Base-by-base conservation (phyloP, 2,888 invertebrate genomes). In the Drosophila aldrichi region DNA sequence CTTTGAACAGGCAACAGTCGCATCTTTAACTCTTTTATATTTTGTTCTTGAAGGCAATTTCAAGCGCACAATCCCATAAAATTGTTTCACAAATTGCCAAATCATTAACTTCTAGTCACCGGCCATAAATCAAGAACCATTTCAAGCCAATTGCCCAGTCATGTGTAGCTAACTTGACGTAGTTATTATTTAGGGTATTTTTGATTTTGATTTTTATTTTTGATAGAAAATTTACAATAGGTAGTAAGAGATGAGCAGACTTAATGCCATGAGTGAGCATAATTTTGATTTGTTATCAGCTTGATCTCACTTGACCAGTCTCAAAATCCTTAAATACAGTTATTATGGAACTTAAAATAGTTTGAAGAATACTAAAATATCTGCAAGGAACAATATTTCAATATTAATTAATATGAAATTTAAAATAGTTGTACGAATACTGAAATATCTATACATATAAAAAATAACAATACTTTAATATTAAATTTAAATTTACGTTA, bases 171-270 rank as follows among this genome's bases (percentile, higher is more conserved):
- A 29, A 29, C 14, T 9, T n/a, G 18, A 2, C 32, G 14, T 18
- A 49, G 14, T 32, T 49, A 49, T 49, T 49, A 49, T 34, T 49
- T 49, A 32, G n/a, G 18, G 49, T 32, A 49, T 18, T 49, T 10
- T 12, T n/a, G n/a, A n/a, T 18, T 32, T 32, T 32, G 22, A 10
- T 16, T 22, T 22, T 22, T 22, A 2, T 22, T 22, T 22, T 22
- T 22, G 2, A 29, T 2, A 5, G 9, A 3, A 25, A 16, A 22
- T 43, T 8, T 46, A 25, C 46, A 3, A 29, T 48, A 29, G 5
- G 16, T 6, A 29, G 0, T 9, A 32, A 32, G 48, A n/a, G 29
- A 29, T 48, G 29, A 32, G 32, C 9, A 10, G 9, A 32, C 8
- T 10, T 32, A 10, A 32, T 32, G 32, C 10, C 2, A 32, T 32